Evolutionary conservation across 2,888 invertebrate genomes (phyloP), one percentile per base, ranked within the genome.

Genomic region (Caenorhabditis sinica): DNA sequence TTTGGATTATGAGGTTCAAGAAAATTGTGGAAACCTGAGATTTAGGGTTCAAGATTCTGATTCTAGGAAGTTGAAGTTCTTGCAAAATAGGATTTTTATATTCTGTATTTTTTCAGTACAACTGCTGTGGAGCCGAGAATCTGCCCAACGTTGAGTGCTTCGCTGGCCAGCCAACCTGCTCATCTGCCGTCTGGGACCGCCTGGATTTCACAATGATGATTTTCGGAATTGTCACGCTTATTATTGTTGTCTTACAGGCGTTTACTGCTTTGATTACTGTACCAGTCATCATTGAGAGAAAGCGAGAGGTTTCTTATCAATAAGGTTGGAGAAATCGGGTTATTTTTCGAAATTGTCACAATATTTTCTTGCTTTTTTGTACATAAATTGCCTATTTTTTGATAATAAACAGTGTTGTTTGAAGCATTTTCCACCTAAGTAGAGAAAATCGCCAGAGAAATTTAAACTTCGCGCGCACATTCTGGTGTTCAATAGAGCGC

Each of bases 131-230:
- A 17, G 86, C 88, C 36, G 83, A 86, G 15, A 85, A 82, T 40
- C 79, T 82, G 11, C 75, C 82, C 15, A 86, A 85, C 51, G 33
- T 80, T 13, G 40, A 56, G 11, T 88, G 87, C 65, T 23, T 61
- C 61, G 69, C 68, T 25, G 82, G 86, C 40, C 81, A 90, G 75
- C 89, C 89, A 15, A 86, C 89, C 9, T 91, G 91, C 79, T 86
- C 90, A 1, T 77, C 87, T 0, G 86, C 90, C 28, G 90, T 90
- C 56, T 90, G 90, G 90, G 89, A 90, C 60, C 88, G 89, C n/a
- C 88, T 91, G 25, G 89, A 90, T 82, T 90, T 88, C 76, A 87
- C 87, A 28, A 83, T 89, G 75, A 90, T 89, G 90, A 87, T 91
- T 17, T 88, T 88, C 53, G 88, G 88, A 20, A 84, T 84, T 43